Evolutionary conservation across 1,140 invertebrate genomes (phyloP).

Genomic region (Cryptotermes secundus): DNA sequence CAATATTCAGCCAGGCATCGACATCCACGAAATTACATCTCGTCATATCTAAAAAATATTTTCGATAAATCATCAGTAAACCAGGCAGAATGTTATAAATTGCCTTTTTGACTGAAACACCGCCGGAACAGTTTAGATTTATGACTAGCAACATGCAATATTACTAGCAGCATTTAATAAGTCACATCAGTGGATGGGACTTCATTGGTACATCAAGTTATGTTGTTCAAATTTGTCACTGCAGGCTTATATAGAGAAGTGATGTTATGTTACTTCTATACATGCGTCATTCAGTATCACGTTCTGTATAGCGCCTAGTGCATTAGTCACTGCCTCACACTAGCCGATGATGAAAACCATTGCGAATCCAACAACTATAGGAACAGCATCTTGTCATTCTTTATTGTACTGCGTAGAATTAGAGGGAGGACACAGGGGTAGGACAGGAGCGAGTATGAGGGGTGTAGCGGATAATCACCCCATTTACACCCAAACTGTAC

Average conservation of each 20-base stretch:
- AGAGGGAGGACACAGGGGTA: no score
- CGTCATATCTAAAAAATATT: no score
- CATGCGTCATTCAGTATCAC: not conserved
- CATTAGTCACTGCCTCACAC: no score
- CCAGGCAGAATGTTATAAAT: no score
- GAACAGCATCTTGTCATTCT: not conserved
- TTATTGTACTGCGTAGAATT: not conserved
- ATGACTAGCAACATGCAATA: no score
- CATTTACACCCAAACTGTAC: constrained; percentile 12
- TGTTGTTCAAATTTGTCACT: constrained; percentile 9
- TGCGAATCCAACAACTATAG: not conserved
- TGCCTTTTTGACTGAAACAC: no score
- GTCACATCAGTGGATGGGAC: not conserved
- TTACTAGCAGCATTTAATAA: no score
- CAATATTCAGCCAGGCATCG: no score
- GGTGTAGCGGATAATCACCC: constrained; percentile 17
- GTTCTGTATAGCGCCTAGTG: no score
- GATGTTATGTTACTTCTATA: not conserved
- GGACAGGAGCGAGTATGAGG: not conserved
- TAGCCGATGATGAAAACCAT: not conserved
- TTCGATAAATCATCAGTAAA: no score
- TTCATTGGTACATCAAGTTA: not conserved
- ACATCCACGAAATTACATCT: no score
- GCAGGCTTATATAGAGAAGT: not conserved
- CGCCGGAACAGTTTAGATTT: no score